phyloP scores from a whole-genome alignment of 2,797 vertebrate genomes.

The Gymnoscopelus microlampas region DNA sequence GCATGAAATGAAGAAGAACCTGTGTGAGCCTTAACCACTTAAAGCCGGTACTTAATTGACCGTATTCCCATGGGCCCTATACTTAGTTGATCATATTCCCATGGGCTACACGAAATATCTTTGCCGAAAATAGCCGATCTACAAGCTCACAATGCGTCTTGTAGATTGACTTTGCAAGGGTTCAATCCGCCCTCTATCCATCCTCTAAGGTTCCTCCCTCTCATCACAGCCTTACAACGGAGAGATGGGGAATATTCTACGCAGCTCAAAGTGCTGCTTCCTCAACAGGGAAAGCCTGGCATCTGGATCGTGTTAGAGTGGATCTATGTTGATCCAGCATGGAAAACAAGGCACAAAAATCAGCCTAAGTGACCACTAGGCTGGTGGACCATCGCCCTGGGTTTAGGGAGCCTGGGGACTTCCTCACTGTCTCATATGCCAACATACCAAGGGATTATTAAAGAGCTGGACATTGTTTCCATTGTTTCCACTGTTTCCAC shows the following conservation, averaged over 20 bases:
- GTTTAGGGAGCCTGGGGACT: constrained; percentile 14
- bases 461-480: constrained; percentile 24
- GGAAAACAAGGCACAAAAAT: constrained; percentile 35
- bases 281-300: constrained; percentile 38
- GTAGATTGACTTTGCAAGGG: too few species aligned
- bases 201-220: constrained; percentile 17
- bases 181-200: too few species aligned
- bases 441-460: constrained; percentile 4
- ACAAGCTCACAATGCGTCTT: too few species aligned
- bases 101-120: too few species aligned
- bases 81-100: constrained; percentile 6
- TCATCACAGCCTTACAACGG: constrained; percentile 21
- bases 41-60: too few species aligned
- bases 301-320: constrained; percentile 40
- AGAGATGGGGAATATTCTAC: constrained; percentile 34
- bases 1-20: not conserved
- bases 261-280: constrained; percentile 26
- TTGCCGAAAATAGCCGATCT: too few species aligned
- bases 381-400: constrained; percentile 1
- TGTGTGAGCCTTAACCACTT: not conserved
- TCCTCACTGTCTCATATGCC: constrained; percentile 9
- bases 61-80: too few species aligned
- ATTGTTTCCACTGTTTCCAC: constrained; percentile 8
- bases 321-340: constrained; percentile 37
- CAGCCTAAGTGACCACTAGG: constrained; percentile 14